phyloP scores from a whole-genome alignment of 2,797 vertebrate genomes.

The Heteromormyrus szaboi region DNA sequence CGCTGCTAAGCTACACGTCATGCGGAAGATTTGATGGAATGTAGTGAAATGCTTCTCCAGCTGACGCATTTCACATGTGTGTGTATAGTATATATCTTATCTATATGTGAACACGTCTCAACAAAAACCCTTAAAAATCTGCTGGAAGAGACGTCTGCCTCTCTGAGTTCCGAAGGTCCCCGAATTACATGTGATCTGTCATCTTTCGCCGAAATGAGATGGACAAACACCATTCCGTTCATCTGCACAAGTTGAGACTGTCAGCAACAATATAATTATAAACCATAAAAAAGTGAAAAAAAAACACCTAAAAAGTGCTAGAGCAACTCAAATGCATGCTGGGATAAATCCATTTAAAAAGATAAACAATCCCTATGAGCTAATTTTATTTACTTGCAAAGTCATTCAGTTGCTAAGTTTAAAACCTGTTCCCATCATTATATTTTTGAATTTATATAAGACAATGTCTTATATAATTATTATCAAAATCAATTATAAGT shows the following conservation, averaged over 20 bases:
- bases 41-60: not conserved
- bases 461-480: not conserved
- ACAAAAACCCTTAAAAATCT: not conserved
- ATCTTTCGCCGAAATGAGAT: not conserved
- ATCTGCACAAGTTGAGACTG: not conserved
- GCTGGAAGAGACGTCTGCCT: not conserved
- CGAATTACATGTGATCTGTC: not conserved
- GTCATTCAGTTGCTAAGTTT: not conserved
- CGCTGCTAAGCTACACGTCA: not conserved
- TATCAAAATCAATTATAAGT: not conserved
- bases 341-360: not conserved
- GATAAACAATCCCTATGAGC: not conserved
- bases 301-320: not conserved
- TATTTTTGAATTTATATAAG: not conserved
- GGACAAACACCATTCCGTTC: not conserved
- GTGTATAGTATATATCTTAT: not conserved
- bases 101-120: not conserved
- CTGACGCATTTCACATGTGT: not conserved
- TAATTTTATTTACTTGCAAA: not conserved
- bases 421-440: not conserved
- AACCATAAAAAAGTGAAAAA: not conserved
- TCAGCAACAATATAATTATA: not conserved
- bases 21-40: not conserved
- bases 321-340: not conserved
- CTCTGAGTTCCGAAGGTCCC: not conserved